A percentile compares a stretch with the other conserved stretches of the same genome.
Evolutionary conservation across 1,140 invertebrate genomes (phyloP).

Genomic region (Brachionus paranguensis): DNA sequence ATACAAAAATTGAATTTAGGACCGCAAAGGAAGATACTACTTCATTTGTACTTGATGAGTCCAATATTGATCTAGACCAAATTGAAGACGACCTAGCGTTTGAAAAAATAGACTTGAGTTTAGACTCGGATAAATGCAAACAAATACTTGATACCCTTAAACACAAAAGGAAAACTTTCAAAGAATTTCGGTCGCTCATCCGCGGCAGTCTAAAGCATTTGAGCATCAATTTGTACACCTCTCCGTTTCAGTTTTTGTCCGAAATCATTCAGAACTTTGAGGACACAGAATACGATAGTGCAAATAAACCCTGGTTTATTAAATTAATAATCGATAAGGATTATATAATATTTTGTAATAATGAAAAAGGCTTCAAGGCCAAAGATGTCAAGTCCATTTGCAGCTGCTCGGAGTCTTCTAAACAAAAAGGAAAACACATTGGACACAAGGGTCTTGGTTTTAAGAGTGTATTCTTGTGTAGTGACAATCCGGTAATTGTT

Average conservation of each 20-base stretch:
- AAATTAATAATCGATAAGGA: constrained; percentile 2
- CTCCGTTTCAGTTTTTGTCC: constrained; percentile 5
- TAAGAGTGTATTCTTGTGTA: constrained; percentile 2
- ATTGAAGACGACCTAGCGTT: background rate
- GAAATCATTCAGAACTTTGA: constrained; percentile 32
- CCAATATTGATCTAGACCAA: background rate
- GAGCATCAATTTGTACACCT: constrained; percentile 6
- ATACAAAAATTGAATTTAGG: background rate
- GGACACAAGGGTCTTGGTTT: constrained; percentile 31
- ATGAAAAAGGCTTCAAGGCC: constrained; percentile 1
- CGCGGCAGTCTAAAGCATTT: constrained; percentile 6
- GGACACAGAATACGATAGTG: background rate
- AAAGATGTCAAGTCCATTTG: constrained; percentile 11
- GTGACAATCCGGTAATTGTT: background rate
- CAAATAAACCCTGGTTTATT: background rate
- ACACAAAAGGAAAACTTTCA: background rate
- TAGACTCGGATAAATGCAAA: background rate
- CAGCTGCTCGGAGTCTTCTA: background rate
- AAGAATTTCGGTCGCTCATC: constrained; percentile 9
- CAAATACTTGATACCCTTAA: background rate
- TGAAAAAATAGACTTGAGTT: background rate
- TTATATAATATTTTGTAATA: constrained; percentile 19
- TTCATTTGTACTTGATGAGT: background rate
- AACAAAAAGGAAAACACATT: constrained; percentile 28
- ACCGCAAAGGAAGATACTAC: background rate